A percentile compares a stretch with the other conserved stretches of the same genome.
These are phyloP conservation scores for Scolopax rusticola DNA, from an alignment of 2,797 vertebrate species.

Conservation along the genomic window DNA sequence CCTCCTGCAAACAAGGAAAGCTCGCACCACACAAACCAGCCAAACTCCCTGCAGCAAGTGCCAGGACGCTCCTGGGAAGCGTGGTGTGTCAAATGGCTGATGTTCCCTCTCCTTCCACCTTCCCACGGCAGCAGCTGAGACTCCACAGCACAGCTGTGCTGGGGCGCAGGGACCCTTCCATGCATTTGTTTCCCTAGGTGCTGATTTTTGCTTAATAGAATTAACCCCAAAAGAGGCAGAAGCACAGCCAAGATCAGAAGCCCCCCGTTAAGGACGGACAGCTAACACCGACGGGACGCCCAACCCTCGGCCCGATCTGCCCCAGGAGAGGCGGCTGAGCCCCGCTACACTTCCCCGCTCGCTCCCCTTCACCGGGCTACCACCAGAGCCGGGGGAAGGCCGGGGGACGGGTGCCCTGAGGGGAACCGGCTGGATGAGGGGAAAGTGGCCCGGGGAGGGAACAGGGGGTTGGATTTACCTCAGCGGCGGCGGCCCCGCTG, in stretches of 20 bases:
- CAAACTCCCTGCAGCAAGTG: not conserved
- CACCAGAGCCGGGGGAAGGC: not conserved
- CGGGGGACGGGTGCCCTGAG: not conserved
- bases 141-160: not conserved
- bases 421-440: not conserved
- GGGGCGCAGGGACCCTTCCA: not conserved
- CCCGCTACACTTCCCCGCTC: not conserved
- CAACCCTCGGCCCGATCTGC: not conserved
- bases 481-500: not conserved
- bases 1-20: not conserved
- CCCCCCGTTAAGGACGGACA: rapidly evolving
- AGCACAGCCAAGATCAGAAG: not conserved
- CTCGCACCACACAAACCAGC: rapidly evolving
- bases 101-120: not conserved
- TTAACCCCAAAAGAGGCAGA: too few relatives aligned
- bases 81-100: rapidly evolving
- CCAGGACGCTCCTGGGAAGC: rapidly evolving
- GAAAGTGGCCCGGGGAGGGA: not conserved
- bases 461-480: not conserved
- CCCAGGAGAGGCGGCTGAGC: not conserved
- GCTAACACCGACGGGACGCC: rapidly evolving
- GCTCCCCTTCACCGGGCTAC: not conserved
- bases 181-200: not conserved
- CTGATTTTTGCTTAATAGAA: not conserved
- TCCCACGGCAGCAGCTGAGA: not conserved